A percentile compares a stretch with the other conserved stretches of the same genome.
These are phyloP conservation scores for Somateria mollissima DNA, from an alignment of 2,797 vertebrate species.

Conservation along the genomic window DNA sequence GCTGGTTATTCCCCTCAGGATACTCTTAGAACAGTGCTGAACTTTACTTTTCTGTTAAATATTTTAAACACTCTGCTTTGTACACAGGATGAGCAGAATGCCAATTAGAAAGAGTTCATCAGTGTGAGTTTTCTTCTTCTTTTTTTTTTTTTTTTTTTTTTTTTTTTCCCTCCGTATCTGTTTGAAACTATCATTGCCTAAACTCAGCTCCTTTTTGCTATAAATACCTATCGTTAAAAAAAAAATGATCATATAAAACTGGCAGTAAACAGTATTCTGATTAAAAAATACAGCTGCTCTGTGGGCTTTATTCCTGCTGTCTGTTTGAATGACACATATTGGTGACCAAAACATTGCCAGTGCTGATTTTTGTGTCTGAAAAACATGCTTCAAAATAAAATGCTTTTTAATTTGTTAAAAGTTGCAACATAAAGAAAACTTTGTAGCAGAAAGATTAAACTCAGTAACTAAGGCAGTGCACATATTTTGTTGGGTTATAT, in stretches of 20 bases:
- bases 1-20: background rate
- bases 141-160: background rate
- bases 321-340: background rate
- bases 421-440: background rate
- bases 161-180: background rate
- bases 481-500: background rate
- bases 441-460: background rate
- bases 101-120: background rate
- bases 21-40: background rate
- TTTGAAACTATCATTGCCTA: background rate
- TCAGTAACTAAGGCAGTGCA: background rate
- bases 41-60: slow-evolving; percentile 32
- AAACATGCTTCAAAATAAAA: background rate
- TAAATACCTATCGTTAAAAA: background rate
- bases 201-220: background rate
- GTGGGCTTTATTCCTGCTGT: background rate
- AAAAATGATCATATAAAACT: background rate
- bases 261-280: background rate
- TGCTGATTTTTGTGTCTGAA: background rate
- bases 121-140: background rate
- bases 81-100: background rate
- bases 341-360: background rate
- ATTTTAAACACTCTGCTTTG: slow-evolving; percentile 1
- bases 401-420: background rate
- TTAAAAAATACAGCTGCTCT: background rate